phyloP scores from a whole-genome alignment of 2,888 invertebrate species.

The Ctena decussata region DNA sequence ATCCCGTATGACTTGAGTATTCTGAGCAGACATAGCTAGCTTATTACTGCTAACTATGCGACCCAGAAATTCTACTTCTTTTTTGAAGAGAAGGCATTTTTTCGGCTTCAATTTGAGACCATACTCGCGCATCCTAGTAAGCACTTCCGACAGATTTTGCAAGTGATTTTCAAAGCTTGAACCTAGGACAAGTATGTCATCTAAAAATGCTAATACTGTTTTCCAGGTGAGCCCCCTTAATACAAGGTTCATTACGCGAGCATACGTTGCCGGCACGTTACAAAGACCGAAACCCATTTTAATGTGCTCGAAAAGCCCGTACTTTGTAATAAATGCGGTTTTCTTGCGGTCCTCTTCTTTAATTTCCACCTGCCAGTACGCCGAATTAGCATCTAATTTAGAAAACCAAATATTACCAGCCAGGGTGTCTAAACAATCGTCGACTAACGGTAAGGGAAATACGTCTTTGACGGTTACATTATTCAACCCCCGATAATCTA shows the following conservation, averaged over 20 bases:
- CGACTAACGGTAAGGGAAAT: conserved; percentile 20
- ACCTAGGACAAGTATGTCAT: conserved; percentile 63
- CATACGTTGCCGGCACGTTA: neutral
- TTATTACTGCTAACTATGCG: neutral
- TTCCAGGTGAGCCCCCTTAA: neutral
- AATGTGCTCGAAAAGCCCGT: conserved; percentile 18
- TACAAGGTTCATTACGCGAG: neutral
- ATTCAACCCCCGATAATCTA: conserved; percentile 15
- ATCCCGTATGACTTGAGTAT: conserved; percentile 22
- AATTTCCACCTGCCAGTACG: conserved; percentile 49
- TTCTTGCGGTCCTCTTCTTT: conserved; percentile 44
- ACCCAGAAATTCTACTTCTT: neutral
- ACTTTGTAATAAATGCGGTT: conserved; percentile 24
- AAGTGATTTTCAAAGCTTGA: conserved; percentile 41
- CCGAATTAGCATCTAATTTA: conserved; percentile 6
- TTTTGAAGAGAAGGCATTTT: neutral
- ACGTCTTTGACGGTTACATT: conserved; percentile 3
- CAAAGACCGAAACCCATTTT: neutral
- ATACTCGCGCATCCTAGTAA: conserved; percentile 37
- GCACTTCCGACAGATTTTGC: conserved; percentile 34
- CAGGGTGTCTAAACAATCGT: conserved; percentile 46
- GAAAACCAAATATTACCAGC: conserved; percentile 44
- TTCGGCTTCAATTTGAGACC: conserved; percentile 52
- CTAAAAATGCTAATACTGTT: conserved; percentile 51
- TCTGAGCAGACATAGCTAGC: neutral